A percentile compares a stretch with the other conserved stretches of the same genome.
These are phyloP conservation scores for Drosophila borborema DNA, from an alignment of 2,888 invertebrate genomes.

Conservation along the genomic window DNA sequence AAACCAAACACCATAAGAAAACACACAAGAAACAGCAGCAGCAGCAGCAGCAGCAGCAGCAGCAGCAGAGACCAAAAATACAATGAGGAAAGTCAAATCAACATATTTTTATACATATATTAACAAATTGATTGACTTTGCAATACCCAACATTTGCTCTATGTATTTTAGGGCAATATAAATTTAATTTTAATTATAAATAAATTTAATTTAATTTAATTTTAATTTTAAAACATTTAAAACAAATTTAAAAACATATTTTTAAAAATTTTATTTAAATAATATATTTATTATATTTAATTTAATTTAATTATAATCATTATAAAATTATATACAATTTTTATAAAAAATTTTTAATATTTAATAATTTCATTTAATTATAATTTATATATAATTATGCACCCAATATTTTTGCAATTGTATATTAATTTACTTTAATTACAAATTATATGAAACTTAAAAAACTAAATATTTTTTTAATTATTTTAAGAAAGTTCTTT, in stretches of 20 bases:
- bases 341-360: no score
- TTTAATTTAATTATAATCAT: no score
- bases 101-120: not conserved
- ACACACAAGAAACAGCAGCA: not conserved
- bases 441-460: no score
- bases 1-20: constrained; percentile 64
- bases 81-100: not conserved
- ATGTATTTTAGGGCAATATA: not conserved
- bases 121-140: not conserved
- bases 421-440: no score
- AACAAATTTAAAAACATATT: not conserved
- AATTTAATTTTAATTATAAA: not conserved
- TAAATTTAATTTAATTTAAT: not conserved
- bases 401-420: no score
- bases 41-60: not conserved
- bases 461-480: no score
- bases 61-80: not conserved
- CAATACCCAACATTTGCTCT: not conserved
- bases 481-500: no score
- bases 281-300: no score
- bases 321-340: no score
- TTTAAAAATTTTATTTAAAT: no score
- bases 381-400: no score
- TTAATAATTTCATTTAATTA: no score
- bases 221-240: not conserved